Evolutionary conservation across 2,797 vertebrate species (phyloP).

Genomic region (Mus caroli): DNA sequence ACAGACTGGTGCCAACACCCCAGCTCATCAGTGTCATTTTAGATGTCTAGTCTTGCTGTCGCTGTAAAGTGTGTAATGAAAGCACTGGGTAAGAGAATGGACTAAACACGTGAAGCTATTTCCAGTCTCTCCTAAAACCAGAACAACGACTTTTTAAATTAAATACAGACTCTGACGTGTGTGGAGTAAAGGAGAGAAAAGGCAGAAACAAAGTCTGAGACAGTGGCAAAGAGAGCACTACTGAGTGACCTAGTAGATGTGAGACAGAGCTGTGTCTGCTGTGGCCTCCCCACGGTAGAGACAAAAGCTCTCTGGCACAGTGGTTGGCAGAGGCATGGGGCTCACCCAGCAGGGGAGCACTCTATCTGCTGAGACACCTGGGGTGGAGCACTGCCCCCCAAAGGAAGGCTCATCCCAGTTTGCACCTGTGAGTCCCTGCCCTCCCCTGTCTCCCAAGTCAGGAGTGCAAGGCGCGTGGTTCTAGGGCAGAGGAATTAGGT

Average conservation of each 20-base stretch:
- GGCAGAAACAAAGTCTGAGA: not conserved
- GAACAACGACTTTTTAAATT: not conserved
- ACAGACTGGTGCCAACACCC: not conserved
- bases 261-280: not conserved
- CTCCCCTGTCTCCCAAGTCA: not conserved
- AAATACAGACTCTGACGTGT: not conserved
- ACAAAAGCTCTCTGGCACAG: no score
- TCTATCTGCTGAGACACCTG: fast-evolving
- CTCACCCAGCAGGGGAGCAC: not conserved
- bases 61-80: not conserved
- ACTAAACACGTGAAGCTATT: not conserved
- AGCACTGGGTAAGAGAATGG: not conserved
- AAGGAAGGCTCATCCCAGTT: not conserved
- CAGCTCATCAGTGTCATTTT: not conserved
- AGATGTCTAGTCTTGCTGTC: not conserved
- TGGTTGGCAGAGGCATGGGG: no score
- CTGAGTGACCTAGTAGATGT: not conserved
- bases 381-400: not conserved
- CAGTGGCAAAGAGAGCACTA: not conserved
- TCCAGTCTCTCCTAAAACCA: not conserved
- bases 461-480: not conserved
- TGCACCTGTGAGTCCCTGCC: not conserved
- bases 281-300: no score
- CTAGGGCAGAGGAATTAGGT: not conserved
- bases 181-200: not conserved